These are phyloP conservation scores for Psittacula derbiana DNA, from an alignment of 2,797 vertebrate genomes.

Conservation along the genomic window DNA sequence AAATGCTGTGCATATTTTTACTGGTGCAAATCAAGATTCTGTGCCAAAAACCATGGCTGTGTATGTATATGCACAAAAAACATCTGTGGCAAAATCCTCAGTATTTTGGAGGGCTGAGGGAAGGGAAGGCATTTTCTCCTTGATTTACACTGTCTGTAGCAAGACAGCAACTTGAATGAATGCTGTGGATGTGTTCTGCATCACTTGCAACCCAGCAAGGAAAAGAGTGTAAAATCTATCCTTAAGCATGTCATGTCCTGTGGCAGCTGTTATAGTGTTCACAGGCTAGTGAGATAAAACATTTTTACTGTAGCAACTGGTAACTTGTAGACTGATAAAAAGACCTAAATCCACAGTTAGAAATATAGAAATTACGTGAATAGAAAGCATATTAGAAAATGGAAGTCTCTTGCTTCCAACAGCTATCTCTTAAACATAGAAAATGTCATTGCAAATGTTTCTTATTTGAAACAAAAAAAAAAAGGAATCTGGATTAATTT, in stretches of 20 bases:
- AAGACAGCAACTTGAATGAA: background rate
- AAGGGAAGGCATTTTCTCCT: background rate
- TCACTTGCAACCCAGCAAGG: background rate
- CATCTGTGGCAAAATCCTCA: background rate
- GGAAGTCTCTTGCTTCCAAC: background rate
- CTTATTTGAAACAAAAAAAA: background rate
- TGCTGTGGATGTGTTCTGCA: background rate
- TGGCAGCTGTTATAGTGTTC: background rate
- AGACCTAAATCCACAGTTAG: background rate
- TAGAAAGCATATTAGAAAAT: background rate
- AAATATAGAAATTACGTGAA: background rate
- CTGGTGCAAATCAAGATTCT: background rate
- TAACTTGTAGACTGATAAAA: background rate
- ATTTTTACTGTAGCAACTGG: background rate
- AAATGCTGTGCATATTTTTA: background rate
- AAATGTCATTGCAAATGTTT: background rate
- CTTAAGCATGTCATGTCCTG: background rate
- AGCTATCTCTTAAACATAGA: background rate
- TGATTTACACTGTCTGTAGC: background rate
- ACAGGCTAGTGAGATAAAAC: background rate
- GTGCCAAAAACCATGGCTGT: background rate
- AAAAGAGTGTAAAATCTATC: background rate
- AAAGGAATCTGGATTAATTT: background rate
- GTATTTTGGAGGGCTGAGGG: background rate
- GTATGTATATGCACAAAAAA: background rate